phyloP scores from a whole-genome alignment of 2,113 vertebrate species.

The Scophthalmus maximus region DNA sequence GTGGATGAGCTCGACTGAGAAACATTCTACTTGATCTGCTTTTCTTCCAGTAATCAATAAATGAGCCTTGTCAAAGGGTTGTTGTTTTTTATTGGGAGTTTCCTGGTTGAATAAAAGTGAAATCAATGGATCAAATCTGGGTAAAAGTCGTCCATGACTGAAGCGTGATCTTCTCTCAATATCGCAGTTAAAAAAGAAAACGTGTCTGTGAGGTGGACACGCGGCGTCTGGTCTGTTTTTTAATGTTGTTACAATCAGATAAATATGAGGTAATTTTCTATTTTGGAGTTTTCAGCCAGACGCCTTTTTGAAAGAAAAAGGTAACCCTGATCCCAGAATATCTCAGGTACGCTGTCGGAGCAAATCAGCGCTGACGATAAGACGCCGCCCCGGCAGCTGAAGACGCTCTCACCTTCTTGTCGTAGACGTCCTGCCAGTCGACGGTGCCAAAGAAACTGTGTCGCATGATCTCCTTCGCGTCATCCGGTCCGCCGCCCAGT shows the following conservation, averaged over 20 bases:
- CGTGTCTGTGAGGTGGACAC: no score
- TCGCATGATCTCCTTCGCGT: conserved; percentile 97
- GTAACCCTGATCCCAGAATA: conserved; percentile 62
- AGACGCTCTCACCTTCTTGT: conserved; percentile 92
- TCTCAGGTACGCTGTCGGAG: background rate
- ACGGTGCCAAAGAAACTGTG: conserved; percentile 93
- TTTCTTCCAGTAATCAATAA: no score
- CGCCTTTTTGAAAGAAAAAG: conserved; percentile 35
- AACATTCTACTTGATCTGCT: no score
- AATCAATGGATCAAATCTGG: no score
- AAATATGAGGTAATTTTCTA: background rate
- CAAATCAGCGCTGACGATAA: conserved; percentile 9
- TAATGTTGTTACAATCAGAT: no score
- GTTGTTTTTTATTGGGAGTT: no score
- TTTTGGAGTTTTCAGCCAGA: conserved; percentile 45
- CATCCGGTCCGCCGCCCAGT: conserved; percentile 94
- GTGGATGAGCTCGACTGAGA: no score
- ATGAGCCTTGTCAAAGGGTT: no score
- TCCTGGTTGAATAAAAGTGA: no score
- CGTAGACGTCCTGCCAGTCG: conserved; percentile 97
- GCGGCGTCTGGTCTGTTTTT: background rate
- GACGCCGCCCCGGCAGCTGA: conserved; percentile 22
- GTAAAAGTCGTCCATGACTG: no score
- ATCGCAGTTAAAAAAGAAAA: no score
- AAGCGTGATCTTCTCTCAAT: no score